These are phyloP conservation scores for Wiebesia pumilae DNA, from an alignment of 1,140 invertebrate genomes.

Conservation along the genomic window DNA sequence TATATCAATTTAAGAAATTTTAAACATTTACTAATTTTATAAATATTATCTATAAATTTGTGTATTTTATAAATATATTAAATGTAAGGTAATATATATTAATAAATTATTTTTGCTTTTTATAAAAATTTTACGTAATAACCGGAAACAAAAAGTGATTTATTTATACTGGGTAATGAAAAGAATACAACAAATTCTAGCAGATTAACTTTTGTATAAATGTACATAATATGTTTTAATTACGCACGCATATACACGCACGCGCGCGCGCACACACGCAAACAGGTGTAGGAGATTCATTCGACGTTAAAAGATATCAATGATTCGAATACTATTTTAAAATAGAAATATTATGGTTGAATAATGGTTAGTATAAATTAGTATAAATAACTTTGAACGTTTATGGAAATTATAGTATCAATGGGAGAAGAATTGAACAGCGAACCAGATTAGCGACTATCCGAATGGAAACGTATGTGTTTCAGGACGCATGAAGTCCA, in stretches of 20 bases:
- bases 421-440: too few species aligned
- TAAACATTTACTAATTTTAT: too few species aligned
- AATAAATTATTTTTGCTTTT: neutral
- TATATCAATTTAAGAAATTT: too few species aligned
- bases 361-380: too few species aligned
- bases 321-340: conserved; percentile 21
- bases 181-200: conserved; percentile 13
- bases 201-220: conserved; percentile 36
- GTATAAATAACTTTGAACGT: too few species aligned
- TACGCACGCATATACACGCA: neutral
- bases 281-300: neutral
- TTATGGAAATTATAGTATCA: too few species aligned
- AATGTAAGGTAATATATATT: neutral
- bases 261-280: too few species aligned
- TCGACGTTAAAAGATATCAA: conserved; percentile 17
- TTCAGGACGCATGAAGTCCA: too few species aligned
- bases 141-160: conserved; percentile 37
- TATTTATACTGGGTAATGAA: neutral
- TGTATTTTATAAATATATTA: neutral
- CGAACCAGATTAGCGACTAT: too few species aligned
- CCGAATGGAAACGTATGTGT: too few species aligned
- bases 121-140: neutral
- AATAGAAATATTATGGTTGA: conserved; percentile 14
- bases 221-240: conserved; percentile 40
- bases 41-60: neutral